These are phyloP conservation scores for Apis florea DNA, from an alignment of 1,140 invertebrate genomes.

Conservation along the genomic window DNA sequence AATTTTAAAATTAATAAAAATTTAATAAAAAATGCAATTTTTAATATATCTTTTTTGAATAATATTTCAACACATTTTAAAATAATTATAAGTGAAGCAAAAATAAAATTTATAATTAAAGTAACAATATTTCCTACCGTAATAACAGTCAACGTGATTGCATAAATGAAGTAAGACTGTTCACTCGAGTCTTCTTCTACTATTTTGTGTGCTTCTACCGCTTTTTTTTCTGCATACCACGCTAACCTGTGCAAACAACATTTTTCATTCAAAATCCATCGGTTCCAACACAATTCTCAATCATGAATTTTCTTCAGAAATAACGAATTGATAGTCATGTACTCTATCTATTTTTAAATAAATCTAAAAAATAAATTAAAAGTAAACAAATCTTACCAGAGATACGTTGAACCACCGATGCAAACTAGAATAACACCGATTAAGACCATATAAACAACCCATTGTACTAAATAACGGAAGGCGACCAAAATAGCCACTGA, in stretches of 20 bases:
- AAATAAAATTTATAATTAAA: not conserved
- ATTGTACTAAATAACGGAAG: slow-evolving; percentile 83
- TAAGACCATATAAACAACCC: slow-evolving; percentile 87
- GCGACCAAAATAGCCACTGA: slow-evolving; percentile 83
- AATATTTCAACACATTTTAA: not conserved
- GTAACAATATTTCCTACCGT: slow-evolving; percentile 75
- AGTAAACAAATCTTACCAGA: slow-evolving; percentile 82
- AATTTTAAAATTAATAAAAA: too few species aligned
- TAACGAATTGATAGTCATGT: not conserved
- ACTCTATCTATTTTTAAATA: not conserved
- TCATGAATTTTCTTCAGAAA: not conserved
- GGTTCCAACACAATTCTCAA: not conserved
- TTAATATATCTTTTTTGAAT: not conserved
- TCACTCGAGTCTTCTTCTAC: slow-evolving; percentile 71
- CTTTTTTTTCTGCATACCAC: slow-evolving; percentile 71
- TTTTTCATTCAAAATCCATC: not conserved
- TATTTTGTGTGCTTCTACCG: slow-evolving; percentile 68
- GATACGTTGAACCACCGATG: slow-evolving; percentile 82
- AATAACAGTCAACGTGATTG: slow-evolving; percentile 83
- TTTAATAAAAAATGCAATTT: too few species aligned
- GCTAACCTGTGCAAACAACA: slow-evolving; percentile 54
- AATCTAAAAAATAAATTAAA: not conserved
- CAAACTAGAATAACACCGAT: slow-evolving; percentile 82
- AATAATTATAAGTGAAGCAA: too few species aligned
- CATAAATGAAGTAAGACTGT: slow-evolving; percentile 80